These are phyloP conservation scores for Gadopsis marmoratus DNA, from an alignment of 2,797 vertebrate species.

Conservation along the genomic window DNA sequence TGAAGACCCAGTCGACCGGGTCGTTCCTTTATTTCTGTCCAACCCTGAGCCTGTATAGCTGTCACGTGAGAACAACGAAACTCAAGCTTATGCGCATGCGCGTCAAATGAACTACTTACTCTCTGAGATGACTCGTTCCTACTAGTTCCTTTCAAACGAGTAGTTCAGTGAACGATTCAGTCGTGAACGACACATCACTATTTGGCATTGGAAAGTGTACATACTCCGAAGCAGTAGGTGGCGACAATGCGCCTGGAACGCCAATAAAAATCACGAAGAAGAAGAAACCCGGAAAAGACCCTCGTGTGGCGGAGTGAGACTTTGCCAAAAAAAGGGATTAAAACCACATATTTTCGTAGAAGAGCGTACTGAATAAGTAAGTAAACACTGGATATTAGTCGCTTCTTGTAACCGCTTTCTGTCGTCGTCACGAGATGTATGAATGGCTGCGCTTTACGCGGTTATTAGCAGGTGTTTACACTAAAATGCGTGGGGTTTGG, in stretches of 20 bases:
- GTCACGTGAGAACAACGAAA: no score
- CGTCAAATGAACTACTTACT: no score
- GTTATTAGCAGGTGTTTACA: background rate
- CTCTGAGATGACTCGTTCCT: no score
- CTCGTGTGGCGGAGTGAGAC: conserved; percentile 14
- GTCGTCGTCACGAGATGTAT: fast-evolving
- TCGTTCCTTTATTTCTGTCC: no score
- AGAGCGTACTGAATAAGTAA: background rate
- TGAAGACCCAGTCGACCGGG: no score
- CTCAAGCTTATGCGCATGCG: no score
- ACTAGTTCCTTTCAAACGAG: no score
- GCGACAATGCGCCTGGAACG: fast-evolving
- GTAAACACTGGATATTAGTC: fast-evolving
- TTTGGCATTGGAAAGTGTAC: no score
- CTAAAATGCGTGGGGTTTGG: background rate
- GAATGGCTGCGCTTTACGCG: fast-evolving
- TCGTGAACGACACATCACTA: no score
- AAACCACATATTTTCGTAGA: fast-evolving
- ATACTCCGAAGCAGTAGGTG: background rate
- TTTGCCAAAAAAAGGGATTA: fast-evolving
- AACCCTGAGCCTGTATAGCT: no score
- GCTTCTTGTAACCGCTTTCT: fast-evolving
- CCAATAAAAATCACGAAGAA: background rate
- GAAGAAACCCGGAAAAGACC: conserved; percentile 2
- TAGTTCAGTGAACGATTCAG: no score